These are phyloP conservation scores for Musca vetustissima DNA, from an alignment of 1,140 invertebrate genomes.

Conservation along the genomic window DNA sequence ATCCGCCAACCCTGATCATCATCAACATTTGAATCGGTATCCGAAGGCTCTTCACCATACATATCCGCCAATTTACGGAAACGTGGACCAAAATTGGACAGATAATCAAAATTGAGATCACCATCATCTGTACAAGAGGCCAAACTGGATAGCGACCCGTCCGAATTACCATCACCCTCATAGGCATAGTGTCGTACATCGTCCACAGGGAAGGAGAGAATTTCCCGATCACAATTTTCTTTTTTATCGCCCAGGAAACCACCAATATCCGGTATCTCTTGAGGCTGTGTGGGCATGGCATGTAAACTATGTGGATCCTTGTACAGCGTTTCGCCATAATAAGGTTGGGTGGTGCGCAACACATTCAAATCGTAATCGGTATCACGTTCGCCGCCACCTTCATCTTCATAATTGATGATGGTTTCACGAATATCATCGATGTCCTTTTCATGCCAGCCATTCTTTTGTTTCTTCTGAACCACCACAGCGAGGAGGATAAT, in stretches of 20 bases:
- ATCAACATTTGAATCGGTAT: slow-evolving; percentile 58
- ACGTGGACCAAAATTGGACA: slow-evolving; percentile 93
- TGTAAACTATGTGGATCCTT: slow-evolving; percentile 49
- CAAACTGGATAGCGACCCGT: slow-evolving; percentile 89
- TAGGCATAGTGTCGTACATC: slow-evolving; percentile 95
- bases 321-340: slow-evolving; percentile 53
- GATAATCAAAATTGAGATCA: slow-evolving; percentile 94
- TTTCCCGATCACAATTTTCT: slow-evolving; percentile 85
- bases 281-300: slow-evolving; percentile 41
- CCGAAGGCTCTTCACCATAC: slow-evolving; percentile 90
- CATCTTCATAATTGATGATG: slow-evolving; percentile 96
- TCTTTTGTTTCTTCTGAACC: slow-evolving; percentile 78
- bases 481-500: slow-evolving; percentile 85
- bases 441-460: slow-evolving; percentile 86
- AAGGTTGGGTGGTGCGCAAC: slow-evolving; percentile 61
- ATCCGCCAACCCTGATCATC: slow-evolving; percentile 56
- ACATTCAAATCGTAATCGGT: slow-evolving; percentile 92
- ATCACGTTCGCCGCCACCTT: slow-evolving; percentile 94
- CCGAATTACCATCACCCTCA: slow-evolving; percentile 92
- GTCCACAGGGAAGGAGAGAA: slow-evolving; percentile 87
- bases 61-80: slow-evolving; percentile 97
- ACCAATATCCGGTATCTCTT: slow-evolving; percentile 78
- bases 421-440: slow-evolving; percentile 95
- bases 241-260: slow-evolving; percentile 89
- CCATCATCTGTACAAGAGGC: slow-evolving; percentile 92